These are phyloP conservation scores for Atherinosoma microstoma DNA, from an alignment of 2,797 vertebrate species.

Conservation along the genomic window DNA sequence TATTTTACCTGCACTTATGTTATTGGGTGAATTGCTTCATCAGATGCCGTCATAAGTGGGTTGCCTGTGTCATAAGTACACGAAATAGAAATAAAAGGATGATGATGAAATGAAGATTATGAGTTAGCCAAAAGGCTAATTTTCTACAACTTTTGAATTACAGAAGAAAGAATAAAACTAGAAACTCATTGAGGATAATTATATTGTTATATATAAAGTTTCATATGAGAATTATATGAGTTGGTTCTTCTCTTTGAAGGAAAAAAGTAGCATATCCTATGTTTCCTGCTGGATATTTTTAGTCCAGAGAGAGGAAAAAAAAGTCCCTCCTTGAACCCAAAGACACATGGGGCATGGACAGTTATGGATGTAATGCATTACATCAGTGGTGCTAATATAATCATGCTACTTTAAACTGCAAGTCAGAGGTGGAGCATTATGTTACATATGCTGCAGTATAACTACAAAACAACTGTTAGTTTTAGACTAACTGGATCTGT, in stretches of 20 bases:
- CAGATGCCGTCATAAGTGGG: no score
- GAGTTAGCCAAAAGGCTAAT: background rate
- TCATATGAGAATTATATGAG: background rate
- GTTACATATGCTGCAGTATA: background rate
- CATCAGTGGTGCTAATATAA: background rate
- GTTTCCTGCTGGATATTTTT: background rate
- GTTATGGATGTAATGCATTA: constrained; percentile 10
- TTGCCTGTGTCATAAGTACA: no score
- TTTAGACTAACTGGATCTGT: background rate
- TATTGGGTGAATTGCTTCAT: no score
- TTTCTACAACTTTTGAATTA: background rate
- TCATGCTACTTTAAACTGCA: background rate
- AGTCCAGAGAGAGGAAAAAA: constrained; percentile 28
- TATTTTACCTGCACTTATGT: no score
- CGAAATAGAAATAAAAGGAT: no score
- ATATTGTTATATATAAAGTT: background rate
- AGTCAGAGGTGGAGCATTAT: background rate
- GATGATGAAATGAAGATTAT: no score
- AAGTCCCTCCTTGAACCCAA: background rate
- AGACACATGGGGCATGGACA: background rate
- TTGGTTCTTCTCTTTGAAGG: constrained; percentile 6
- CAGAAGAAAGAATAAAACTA: background rate
- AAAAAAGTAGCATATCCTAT: background rate
- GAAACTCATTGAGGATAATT: background rate
- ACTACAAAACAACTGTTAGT: no score